These are phyloP conservation scores for Laothoe populi DNA, from an alignment of 2,888 invertebrate species.

Conservation along the genomic window DNA sequence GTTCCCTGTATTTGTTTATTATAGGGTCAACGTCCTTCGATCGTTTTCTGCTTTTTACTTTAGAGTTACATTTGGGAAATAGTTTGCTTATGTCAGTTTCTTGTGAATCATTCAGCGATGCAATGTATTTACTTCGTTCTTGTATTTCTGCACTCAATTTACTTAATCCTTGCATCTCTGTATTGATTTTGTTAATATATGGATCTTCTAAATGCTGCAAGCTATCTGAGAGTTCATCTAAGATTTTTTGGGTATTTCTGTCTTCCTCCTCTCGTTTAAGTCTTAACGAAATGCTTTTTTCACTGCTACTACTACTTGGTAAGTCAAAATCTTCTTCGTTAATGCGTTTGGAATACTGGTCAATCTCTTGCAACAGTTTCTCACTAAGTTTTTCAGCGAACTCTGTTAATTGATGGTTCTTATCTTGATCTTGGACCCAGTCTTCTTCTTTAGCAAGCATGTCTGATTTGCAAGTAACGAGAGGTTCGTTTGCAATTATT, in stretches of 20 bases:
- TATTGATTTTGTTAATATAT: constrained; percentile 84
- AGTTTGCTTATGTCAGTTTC: constrained; percentile 77
- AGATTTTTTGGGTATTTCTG: constrained; percentile 76
- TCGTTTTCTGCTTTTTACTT: constrained; percentile 80
- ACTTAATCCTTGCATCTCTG: constrained; percentile 84
- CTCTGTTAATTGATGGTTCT: constrained; percentile 89
- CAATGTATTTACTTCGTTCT: constrained; percentile 85
- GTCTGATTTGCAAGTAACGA: constrained; percentile 81
- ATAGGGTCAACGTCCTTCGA: constrained; percentile 80
- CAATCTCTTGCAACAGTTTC: constrained; percentile 91
- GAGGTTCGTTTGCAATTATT: constrained; percentile 78
- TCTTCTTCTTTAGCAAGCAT: constrained; percentile 78
- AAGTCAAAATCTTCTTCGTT: constrained; percentile 82
- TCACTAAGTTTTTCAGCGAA: constrained; percentile 93
- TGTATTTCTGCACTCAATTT: constrained; percentile 85
- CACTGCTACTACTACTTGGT: constrained; percentile 80
- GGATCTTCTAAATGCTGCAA: constrained; percentile 86
- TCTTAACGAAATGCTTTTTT: constrained; percentile 80
- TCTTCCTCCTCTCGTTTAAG: constrained; percentile 79
- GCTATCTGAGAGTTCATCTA: constrained; percentile 78
- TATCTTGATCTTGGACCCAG: constrained; percentile 86
- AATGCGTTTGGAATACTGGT: constrained; percentile 84
- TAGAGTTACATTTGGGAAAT: constrained; percentile 79
- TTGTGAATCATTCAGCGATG: constrained; percentile 80
- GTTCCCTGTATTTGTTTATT: constrained; percentile 77